Evolutionary conservation across 1,140 invertebrate genomes (phyloP), one percentile per base, ranked within the genome.

Genomic region (Elymnias hypermnestra): DNA sequence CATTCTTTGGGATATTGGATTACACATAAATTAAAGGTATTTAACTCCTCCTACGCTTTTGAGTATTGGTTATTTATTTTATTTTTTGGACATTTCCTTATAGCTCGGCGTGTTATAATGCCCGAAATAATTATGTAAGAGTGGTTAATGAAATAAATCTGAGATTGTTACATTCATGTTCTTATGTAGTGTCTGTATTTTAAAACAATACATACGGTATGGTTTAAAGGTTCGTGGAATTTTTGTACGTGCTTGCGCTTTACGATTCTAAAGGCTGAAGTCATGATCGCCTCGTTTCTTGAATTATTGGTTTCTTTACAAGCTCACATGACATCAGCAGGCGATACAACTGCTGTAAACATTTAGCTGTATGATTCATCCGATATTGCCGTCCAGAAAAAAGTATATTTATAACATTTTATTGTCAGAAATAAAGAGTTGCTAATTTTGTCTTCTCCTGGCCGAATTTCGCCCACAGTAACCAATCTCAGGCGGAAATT

Each of bases 1-100:
- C 73, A 79, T 78, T 81, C 75, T 74, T 74, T 63, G 72, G 67
- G 79, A 82, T 83, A 85, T 85, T 85, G 77, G 82, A 85, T 82
- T 83, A 83, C 79, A 85, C 68, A 72, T 73, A 81, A 85, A 77
- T 76, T 72, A 70, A 77, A 85, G 82, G 79, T 85, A 83, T 82
- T 83, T 82, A 65, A 53, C 48, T 60, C 77, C 61, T 75, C 77
- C 74, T 83, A 84, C 77, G 72, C 81, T 71, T 62, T 45, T 25
- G 51, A 28, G 13, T 40, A 36, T 28, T 29, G 33, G n/a, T n/a
- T 42, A 38, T 35, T 10, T 37, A 28, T 42, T 19, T 37, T 26
- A 37, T 29, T 36, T 42, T 31, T 21, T 21, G 19, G 6, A 3
- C 22, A 25, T 42, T 41, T 10, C 9, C 19, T 13, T 26, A 36